Evolutionary conservation across 2,888 invertebrate genomes (phyloP).

Genomic region (Alitta virens): DNA sequence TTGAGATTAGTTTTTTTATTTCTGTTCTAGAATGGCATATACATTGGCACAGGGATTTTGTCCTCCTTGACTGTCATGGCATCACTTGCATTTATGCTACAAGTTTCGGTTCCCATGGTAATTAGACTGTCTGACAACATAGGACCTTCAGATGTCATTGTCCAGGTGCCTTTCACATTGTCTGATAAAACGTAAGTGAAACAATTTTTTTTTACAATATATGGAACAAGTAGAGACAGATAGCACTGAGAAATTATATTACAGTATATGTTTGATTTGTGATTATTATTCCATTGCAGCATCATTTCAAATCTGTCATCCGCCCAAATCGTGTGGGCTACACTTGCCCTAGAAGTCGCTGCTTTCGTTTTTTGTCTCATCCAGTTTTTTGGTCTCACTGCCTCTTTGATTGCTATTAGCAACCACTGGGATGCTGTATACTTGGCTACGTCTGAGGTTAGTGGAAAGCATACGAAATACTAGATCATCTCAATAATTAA

Average conservation of each 20-base stretch:
- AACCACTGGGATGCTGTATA: slow-evolving; percentile 26
- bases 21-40: not conserved
- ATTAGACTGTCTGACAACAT: not conserved
- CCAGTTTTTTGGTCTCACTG: slow-evolving; percentile 19
- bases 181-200: no score
- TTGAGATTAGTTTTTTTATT: no score
- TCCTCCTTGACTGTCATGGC: not conserved
- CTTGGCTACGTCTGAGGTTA: slow-evolving; percentile 19
- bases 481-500: no score
- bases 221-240: no score
- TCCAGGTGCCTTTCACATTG: no score
- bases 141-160: no score
- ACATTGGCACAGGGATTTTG: not conserved
- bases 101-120: not conserved
- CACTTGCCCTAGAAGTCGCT: slow-evolving; percentile 14
- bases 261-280: no score
- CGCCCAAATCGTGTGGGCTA: not conserved
- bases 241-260: no score
- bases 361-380: slow-evolving; percentile 14
- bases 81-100: not conserved
- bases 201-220: no score
- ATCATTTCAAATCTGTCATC: no score
- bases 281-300: no score
- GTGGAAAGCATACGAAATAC: no score
- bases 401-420: slow-evolving; percentile 18